A percentile compares a stretch with the other conserved stretches of the same genome.
Conservation (phyloP, 2,113 vertebrate species). For the Syngnathoides biaculeatus region DNA sequence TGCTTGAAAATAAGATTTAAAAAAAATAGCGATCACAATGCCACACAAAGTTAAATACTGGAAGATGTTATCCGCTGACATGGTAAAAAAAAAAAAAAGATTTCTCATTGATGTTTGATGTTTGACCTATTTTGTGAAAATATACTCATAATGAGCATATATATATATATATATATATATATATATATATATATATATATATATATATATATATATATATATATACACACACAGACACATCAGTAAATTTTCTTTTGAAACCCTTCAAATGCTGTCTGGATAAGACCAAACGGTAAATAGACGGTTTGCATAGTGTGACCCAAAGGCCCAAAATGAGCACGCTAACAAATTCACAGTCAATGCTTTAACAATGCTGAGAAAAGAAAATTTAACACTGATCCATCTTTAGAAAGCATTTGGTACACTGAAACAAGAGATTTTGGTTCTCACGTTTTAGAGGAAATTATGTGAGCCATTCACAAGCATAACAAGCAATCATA, state of each 20-base stretch:
- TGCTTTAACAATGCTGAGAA: slow-evolving; percentile 20
- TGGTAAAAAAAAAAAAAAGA: slow-evolving; percentile 22
- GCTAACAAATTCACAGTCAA: slow-evolving; percentile 34
- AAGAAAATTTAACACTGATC: slow-evolving; percentile 5
- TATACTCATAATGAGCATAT: slow-evolving; percentile 31
- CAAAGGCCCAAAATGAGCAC: slow-evolving; percentile 70
- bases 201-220: too few relatives aligned
- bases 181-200: too few relatives aligned
- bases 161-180: too few relatives aligned
- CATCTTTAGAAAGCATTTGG: slow-evolving; percentile 15
- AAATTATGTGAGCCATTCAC: not conserved
- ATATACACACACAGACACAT: too few relatives aligned
- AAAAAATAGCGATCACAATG: not conserved
- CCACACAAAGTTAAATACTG: slow-evolving; percentile 43
- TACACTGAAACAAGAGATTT: slow-evolving; percentile 9
- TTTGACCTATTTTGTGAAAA: slow-evolving; percentile 26
- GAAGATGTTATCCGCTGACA: slow-evolving; percentile 8
- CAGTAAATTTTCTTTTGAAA: not conserved
- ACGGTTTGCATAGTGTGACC: slow-evolving; percentile 88
- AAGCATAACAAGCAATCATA: not conserved
- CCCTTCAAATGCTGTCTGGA: slow-evolving; percentile 43
- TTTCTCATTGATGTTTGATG: slow-evolving; percentile 33
- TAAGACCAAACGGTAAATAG: slow-evolving; percentile 84
- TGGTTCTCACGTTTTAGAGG: not conserved
- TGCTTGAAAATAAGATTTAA: not conserved